A percentile compares a stretch with the other conserved stretches of the same genome.
Evolutionary conservation across 2,888 invertebrate genomes (phyloP).

Genomic region (Thymelicus sylvestris): DNA sequence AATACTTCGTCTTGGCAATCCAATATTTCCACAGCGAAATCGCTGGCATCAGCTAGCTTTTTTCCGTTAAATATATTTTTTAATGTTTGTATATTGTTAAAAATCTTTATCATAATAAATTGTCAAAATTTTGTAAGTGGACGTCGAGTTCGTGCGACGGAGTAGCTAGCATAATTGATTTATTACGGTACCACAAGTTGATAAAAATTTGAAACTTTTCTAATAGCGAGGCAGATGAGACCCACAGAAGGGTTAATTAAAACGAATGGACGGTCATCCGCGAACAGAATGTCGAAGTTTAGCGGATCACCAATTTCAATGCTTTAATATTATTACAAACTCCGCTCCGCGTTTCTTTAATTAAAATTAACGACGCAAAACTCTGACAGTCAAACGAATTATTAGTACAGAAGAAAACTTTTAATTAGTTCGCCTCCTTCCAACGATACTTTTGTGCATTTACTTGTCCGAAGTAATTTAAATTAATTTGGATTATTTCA

Average conservation of each 20-base stretch:
- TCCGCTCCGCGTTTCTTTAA: slow-evolving; percentile 81
- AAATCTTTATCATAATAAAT: background rate
- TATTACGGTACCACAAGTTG: slow-evolving; percentile 58
- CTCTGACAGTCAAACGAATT: slow-evolving; percentile 84
- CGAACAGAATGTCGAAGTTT: slow-evolving; percentile 79
- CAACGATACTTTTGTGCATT: slow-evolving; percentile 80
- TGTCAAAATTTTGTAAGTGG: background rate
- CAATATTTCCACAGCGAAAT: too few relatives aligned
- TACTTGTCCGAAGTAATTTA: slow-evolving; percentile 72
- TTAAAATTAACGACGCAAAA: slow-evolving; percentile 85
- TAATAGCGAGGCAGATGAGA: slow-evolving; percentile 68
- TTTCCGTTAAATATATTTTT: too few relatives aligned
- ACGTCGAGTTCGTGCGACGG: slow-evolving; percentile 2
- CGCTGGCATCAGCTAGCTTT: too few relatives aligned
- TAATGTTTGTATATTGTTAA: too few relatives aligned
- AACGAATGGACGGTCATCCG: slow-evolving; percentile 81
- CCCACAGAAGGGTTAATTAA: slow-evolving; percentile 79
- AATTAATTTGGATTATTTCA: slow-evolving; percentile 77
- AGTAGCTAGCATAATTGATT: slow-evolving; percentile 63
- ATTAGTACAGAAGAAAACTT: slow-evolving; percentile 83
- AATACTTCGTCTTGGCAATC: too few relatives aligned
- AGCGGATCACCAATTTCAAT: slow-evolving; percentile 83
- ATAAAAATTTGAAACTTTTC: slow-evolving; percentile 63
- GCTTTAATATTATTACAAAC: slow-evolving; percentile 84
- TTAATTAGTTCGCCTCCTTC: slow-evolving; percentile 82